Conservation (phyloP, 2,797 vertebrate genomes). For the Otolemur crassicaudatus region DNA sequence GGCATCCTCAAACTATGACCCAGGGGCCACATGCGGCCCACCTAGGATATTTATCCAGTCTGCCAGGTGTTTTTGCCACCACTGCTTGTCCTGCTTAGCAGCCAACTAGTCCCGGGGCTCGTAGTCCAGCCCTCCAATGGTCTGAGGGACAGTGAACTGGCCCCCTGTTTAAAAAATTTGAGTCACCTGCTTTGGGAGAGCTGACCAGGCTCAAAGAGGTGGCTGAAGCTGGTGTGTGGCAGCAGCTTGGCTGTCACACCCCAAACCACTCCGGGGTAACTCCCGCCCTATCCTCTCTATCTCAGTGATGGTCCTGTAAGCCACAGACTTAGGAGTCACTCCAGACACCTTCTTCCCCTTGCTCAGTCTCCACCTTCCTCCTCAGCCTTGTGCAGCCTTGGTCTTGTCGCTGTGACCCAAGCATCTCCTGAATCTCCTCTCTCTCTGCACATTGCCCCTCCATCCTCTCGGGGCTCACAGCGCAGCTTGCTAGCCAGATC, state of each 20-base stretch:
- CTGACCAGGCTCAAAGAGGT: background rate
- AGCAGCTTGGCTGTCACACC: background rate
- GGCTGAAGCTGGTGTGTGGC: background rate
- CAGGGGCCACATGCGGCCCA: too few species aligned
- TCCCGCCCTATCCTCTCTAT: background rate
- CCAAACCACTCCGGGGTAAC: background rate
- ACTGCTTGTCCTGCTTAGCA: too few species aligned
- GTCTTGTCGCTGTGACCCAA: background rate
- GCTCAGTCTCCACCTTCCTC: background rate
- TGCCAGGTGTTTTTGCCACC: too few species aligned
- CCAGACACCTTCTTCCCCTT: background rate
- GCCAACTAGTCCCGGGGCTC: too few species aligned
- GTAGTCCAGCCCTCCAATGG: too few species aligned
- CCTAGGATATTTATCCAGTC: too few species aligned
- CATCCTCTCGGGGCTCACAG: background rate
- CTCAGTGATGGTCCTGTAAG: background rate
- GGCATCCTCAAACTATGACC: too few species aligned
- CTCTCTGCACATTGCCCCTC: background rate
- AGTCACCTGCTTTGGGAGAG: background rate
- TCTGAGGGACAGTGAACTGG: too few species aligned
- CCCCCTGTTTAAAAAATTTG: too few species aligned
- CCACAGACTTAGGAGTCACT: background rate
- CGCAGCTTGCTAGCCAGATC: background rate
- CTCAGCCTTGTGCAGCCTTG: too few species aligned
- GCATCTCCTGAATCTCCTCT: background rate